phyloP scores from a whole-genome alignment of 2,888 invertebrate genomes.

The Drosophila hamatofila region DNA sequence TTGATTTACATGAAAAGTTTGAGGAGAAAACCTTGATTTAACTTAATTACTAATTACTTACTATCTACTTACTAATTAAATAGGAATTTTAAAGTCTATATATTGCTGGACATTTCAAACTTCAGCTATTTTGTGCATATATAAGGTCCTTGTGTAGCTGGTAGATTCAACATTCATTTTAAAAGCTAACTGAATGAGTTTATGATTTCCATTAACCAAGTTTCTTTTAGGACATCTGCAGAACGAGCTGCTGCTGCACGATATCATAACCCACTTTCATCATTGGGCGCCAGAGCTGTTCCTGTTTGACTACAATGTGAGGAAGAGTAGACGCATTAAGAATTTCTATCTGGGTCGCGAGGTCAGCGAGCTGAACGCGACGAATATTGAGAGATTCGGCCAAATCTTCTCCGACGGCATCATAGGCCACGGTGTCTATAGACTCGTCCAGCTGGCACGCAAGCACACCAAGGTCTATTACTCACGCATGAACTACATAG shows the following conservation, averaged over 20 bases:
- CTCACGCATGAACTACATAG: constrained; percentile 87
- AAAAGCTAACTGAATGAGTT: too few species aligned
- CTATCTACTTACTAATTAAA: too few species aligned
- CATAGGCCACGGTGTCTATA: constrained; percentile 87
- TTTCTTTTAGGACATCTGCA: constrained; percentile 40
- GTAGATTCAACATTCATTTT: too few species aligned
- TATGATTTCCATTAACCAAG: background rate
- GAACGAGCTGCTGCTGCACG: constrained; percentile 67
- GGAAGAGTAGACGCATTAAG: constrained; percentile 45
- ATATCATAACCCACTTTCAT: constrained; percentile 70
- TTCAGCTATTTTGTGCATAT: too few species aligned
- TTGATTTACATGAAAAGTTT: too few species aligned
- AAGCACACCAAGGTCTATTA: constrained; percentile 86
- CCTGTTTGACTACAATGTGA: constrained; percentile 65
- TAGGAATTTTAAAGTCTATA: too few species aligned
- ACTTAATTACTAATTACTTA: too few species aligned
- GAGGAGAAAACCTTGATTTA: too few species aligned
- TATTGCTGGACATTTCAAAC: too few species aligned
- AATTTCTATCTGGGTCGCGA: constrained; percentile 56
- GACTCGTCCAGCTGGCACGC: constrained; percentile 87
- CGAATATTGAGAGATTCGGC: constrained; percentile 66
- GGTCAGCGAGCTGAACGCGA: background rate
- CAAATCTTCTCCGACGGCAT: constrained; percentile 87
- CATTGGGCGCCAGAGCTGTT: constrained; percentile 83
- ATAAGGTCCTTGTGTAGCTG: too few species aligned